A percentile compares a stretch with the other conserved stretches of the same genome.
Evolutionary conservation across 2,797 vertebrate genomes (phyloP).

Genomic region (Mallotus villosus): DNA sequence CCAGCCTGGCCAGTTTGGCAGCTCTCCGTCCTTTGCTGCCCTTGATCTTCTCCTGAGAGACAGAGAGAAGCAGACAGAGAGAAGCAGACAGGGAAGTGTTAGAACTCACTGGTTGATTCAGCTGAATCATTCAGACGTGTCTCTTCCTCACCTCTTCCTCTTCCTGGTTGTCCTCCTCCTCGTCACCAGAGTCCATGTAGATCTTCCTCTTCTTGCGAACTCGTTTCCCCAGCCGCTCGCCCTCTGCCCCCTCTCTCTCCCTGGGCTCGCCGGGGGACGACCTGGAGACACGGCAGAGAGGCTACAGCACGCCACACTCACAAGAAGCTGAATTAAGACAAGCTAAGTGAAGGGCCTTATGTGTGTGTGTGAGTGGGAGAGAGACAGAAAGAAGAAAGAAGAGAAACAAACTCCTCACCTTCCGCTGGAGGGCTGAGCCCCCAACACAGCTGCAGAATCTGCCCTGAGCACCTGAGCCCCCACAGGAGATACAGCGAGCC

Average conservation of each 20-base stretch:
- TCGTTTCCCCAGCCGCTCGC: constrained; percentile 81
- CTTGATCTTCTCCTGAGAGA: constrained; percentile 84
- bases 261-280: constrained; percentile 72
- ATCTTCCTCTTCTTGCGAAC: constrained; percentile 88
- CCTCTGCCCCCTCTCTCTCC: constrained; percentile 70
- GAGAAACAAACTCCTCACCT: constrained; percentile 57
- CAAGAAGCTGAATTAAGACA: neutral
- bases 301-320: no score
- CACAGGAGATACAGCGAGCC: constrained; percentile 68
- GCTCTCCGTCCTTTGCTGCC: constrained; percentile 83
- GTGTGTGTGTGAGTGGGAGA: neutral
- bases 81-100: constrained; percentile 1
- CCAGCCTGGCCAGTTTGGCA: constrained; percentile 84
- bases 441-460: constrained; percentile 75
- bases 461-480: constrained; percentile 65
- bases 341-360: neutral
- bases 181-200: constrained; percentile 88
- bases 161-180: constrained; percentile 85
- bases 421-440: constrained; percentile 78
- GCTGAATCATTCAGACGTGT: neutral
- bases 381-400: neutral
- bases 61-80: constrained; percentile 38
- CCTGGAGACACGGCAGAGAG: constrained; percentile 40
- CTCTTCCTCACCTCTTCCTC: constrained; percentile 80
- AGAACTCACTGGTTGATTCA: neutral